Evolutionary conservation across 2,888 invertebrate genomes (phyloP).

Genomic region (Rugalucina vietnamica): DNA sequence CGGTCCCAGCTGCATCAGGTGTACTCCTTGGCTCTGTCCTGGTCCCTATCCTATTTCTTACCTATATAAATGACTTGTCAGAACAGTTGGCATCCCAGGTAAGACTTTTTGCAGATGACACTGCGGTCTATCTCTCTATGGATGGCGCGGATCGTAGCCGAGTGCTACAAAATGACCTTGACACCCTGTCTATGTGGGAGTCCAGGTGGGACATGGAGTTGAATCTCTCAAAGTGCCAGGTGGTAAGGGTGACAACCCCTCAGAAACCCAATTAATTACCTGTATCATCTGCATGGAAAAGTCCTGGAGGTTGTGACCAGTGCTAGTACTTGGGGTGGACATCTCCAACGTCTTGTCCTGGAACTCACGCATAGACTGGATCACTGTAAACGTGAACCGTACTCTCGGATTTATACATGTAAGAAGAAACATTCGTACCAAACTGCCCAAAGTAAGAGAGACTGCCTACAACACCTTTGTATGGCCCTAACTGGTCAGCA

Average conservation of each 20-base stretch:
- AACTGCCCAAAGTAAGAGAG: no score
- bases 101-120: neutral
- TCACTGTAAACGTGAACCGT: constrained; percentile 13
- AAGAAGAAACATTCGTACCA: constrained; percentile 18
- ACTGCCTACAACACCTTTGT: constrained; percentile 9
- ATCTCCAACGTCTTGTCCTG: neutral
- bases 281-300: neutral
- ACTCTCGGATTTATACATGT: constrained; percentile 17
- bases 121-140: neutral
- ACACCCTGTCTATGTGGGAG: neutral
- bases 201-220: constrained; percentile 7
- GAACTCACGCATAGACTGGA: constrained; percentile 9
- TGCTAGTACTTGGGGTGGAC: constrained; percentile 17
- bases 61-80: neutral
- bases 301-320: neutral
- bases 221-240: constrained; percentile 22
- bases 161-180: neutral
- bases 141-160: neutral
- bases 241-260: neutral
- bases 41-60: no score
- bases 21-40: neutral
- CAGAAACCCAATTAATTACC: neutral
- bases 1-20: neutral
- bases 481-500: constrained; percentile 12
- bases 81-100: neutral